Base-by-base conservation (phyloP, 2,888 invertebrate species). In the Isoperla grammatica region DNA sequence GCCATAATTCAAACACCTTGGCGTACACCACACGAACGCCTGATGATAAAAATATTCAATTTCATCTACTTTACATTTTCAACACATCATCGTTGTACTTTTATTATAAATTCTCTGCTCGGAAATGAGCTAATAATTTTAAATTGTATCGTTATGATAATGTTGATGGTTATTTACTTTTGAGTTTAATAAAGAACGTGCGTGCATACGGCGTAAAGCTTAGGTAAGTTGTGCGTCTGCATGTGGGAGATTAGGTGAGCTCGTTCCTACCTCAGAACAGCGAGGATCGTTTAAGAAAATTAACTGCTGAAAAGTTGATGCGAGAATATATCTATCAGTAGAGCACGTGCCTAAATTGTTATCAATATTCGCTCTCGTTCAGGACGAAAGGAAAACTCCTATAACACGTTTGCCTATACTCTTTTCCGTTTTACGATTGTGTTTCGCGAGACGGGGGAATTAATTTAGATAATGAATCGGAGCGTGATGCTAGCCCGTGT, bases 131-230 rank as follows among this genome's bases (percentile, higher is more conserved):
- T 60, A 60, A 60, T 60, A 60, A 60, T 53, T 60, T 60, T 60
- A 57, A 60, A 60, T 48, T 60, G 56, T 48, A 55, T 48, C n/a
- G 55, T 55, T 60, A 60, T 35, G 57, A 46, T 57, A 46, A 57
- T 57, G 57, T 48, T 48, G 46, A 57, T 48, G 57, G 48, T 57
- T 57, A 48, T 66, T 68, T 66, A 64, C 65, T 64, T 61, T 62
- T 57, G 59, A 62, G 65, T 70, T 71, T 70, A 70, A 71, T 70
- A 70, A 71, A 68, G 65, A 67, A 66, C 65, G 65, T 65, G 66
- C 66, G 68, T 67, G 69, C 64, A 61, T 65, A 15, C 37, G 9
- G 11, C 17, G 37, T 15, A 17, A 39, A 20, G 39, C 19, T 12
- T 53, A 53, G 53, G 19, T 53, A 17, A 37, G 37, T 15, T 35